A percentile compares a stretch with the other conserved stretches of the same genome.
These are phyloP conservation scores for Irena cyanogastra DNA, from an alignment of 2,113 vertebrate species.

Conservation along the genomic window DNA sequence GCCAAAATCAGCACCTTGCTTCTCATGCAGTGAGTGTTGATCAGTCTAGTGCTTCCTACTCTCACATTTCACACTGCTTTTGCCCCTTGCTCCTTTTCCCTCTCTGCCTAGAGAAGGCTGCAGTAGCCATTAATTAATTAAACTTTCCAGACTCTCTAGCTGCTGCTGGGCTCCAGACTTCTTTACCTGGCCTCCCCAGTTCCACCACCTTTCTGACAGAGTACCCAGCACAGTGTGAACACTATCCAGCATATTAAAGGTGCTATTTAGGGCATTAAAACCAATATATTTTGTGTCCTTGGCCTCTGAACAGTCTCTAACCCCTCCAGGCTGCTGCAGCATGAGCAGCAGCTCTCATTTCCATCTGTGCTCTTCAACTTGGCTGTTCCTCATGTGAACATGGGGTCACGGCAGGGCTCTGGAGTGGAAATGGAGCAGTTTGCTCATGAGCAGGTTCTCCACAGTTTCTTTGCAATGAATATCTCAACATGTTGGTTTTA, in stretches of 20 bases:
- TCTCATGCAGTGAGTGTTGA: not conserved
- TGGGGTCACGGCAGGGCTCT: rapidly evolving
- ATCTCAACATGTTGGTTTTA: not conserved
- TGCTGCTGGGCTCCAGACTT: not conserved
- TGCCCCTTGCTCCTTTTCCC: not conserved
- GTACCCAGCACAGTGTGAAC: not conserved
- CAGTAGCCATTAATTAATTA: not conserved
- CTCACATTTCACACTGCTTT: not conserved
- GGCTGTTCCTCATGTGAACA: rapidly evolving
- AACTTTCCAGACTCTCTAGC: not conserved
- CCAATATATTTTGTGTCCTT: not conserved
- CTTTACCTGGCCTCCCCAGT: not conserved
- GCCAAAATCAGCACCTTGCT: not conserved
- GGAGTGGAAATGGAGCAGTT: not conserved
- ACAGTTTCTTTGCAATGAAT: not conserved
- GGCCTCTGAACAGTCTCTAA: not conserved
- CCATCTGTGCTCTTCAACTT: not conserved
- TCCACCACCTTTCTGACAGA: not conserved
- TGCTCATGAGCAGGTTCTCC: not conserved
- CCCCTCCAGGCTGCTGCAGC: not conserved
- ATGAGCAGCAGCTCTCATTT: not conserved
- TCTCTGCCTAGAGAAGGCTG: not conserved
- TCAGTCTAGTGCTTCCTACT: not conserved
- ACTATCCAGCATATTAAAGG: not conserved
- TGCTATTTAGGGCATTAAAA: not conserved